phyloP scores from a whole-genome alignment of 2,797 vertebrate genomes.

The Gouania willdenowi region DNA sequence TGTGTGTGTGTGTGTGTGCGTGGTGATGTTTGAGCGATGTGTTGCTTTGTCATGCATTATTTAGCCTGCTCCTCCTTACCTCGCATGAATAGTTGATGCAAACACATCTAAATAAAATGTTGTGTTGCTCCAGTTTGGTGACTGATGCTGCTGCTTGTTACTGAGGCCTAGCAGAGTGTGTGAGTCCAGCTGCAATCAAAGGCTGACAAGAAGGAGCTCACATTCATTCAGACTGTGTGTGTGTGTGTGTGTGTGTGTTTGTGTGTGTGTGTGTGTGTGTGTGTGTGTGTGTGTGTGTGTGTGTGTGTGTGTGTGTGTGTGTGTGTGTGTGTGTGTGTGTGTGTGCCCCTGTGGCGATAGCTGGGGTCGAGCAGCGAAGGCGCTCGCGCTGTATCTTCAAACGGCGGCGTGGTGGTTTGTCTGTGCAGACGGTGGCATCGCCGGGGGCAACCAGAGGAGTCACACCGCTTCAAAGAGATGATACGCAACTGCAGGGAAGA shows the following conservation, averaged over 20 bases:
- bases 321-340: slow-evolving; percentile 45
- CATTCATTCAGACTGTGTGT: slow-evolving; percentile 34
- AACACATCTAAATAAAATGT: slow-evolving; percentile 3
- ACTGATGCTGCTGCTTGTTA: slow-evolving; percentile 17
- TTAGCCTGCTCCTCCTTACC: neutral
- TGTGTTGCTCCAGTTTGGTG: neutral
- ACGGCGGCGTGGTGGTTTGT: slow-evolving; percentile 72
- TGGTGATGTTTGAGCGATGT: too few species aligned
- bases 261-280: slow-evolving; percentile 26
- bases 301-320: slow-evolving; percentile 52
- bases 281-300: slow-evolving; percentile 35
- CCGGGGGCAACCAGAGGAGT: slow-evolving; percentile 70
- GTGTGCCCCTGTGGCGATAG: slow-evolving; percentile 80
- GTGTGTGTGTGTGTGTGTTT: slow-evolving; percentile 38
- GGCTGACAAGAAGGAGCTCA: slow-evolving; percentile 38
- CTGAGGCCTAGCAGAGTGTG: slow-evolving; percentile 17
- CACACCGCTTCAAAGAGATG: slow-evolving; percentile 86
- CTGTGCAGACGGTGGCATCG: slow-evolving; percentile 83
- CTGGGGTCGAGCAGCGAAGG: slow-evolving; percentile 68
- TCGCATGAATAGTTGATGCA: neutral
- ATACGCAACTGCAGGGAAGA: slow-evolving; percentile 85
- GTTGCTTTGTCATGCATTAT: neutral
- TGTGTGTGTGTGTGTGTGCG: too few species aligned
- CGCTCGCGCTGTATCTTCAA: slow-evolving; percentile 83
- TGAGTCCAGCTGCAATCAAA: slow-evolving; percentile 39